These are phyloP conservation scores for Parambassis ranga DNA, from an alignment of 2,797 vertebrate species.

Conservation along the genomic window DNA sequence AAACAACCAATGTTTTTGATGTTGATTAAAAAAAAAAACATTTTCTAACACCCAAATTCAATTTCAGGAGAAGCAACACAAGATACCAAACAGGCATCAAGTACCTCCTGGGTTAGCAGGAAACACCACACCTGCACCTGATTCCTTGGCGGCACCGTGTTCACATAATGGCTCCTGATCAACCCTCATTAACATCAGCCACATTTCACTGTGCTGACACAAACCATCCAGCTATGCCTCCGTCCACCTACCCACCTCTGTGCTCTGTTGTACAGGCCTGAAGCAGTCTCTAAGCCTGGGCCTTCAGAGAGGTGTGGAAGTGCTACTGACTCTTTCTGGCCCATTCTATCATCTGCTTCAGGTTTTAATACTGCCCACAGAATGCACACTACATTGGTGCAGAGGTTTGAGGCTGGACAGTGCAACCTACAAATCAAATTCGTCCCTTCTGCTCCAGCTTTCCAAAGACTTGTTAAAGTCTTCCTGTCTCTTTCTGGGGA, in stretches of 20 bases:
- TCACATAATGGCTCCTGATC: neutral
- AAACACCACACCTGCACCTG: slow-evolving; percentile 7
- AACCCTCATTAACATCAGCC: slow-evolving; percentile 3
- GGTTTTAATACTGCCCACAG: slow-evolving; percentile 42
- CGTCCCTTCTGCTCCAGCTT: slow-evolving; percentile 32
- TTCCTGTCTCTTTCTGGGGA: slow-evolving; percentile 40
- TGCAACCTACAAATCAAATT: slow-evolving; percentile 47
- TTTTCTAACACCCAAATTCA: slow-evolving; percentile 9
- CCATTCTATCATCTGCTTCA: slow-evolving; percentile 44
- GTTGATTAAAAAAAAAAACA: slow-evolving; percentile 1
- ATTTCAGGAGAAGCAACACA: slow-evolving; percentile 10
- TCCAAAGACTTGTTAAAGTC: slow-evolving; percentile 51
- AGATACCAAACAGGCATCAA: slow-evolving; percentile 18
- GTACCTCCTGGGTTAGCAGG: slow-evolving; percentile 46
- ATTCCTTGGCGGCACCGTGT: slow-evolving; percentile 7
- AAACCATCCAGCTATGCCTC: slow-evolving; percentile 21
- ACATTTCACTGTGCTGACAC: neutral
- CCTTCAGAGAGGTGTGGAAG: slow-evolving; percentile 22
- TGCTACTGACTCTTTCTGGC: slow-evolving; percentile 9
- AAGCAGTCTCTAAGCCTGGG: slow-evolving; percentile 21
- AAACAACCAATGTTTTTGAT: neutral
- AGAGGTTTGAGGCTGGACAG: slow-evolving; percentile 39
- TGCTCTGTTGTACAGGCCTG: slow-evolving; percentile 22
- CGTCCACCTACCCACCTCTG: slow-evolving; percentile 7
- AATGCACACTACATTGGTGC: slow-evolving; percentile 44